A percentile compares a stretch with the other conserved stretches of the same genome.
These are phyloP conservation scores for Enteromius thamalakanensis DNA, from an alignment of 2,797 vertebrate genomes.

Conservation along the genomic window DNA sequence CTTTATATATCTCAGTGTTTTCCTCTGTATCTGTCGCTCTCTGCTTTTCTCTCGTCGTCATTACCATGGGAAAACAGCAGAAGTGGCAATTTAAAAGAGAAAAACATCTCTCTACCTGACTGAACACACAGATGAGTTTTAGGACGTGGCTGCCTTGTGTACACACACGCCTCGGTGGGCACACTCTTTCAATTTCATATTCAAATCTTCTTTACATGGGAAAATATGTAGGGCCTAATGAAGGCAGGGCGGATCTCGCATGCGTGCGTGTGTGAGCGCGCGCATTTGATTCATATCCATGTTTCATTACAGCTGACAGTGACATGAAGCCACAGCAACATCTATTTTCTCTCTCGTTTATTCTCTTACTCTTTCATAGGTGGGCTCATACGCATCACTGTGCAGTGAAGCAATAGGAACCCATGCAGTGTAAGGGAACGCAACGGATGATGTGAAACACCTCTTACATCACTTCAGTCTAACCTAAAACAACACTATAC, in stretches of 20 bases:
- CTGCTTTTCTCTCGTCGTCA: slow-evolving; percentile 41
- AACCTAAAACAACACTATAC: not conserved
- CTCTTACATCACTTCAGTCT: slow-evolving; percentile 23
- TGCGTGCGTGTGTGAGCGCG: slow-evolving; percentile 2
- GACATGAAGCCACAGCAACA: slow-evolving; percentile 57
- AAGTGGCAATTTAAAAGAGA: slow-evolving; percentile 63
- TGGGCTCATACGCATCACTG: slow-evolving; percentile 41
- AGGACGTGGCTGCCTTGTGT: slow-evolving; percentile 58
- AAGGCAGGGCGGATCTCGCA: slow-evolving; percentile 36
- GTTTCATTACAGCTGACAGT: slow-evolving; percentile 63
- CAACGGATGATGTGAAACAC: slow-evolving; percentile 21
- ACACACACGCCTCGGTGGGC: slow-evolving; percentile 57
- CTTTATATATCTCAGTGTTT: slow-evolving; percentile 29
- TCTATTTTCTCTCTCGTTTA: slow-evolving; percentile 38
- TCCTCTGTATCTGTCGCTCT: not conserved
- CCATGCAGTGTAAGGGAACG: slow-evolving; percentile 40
- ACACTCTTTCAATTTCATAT: slow-evolving; percentile 58
- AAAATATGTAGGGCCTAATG: slow-evolving; percentile 60
- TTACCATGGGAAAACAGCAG: slow-evolving; percentile 64
- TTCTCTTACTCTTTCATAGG: slow-evolving; percentile 17
- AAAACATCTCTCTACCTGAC: slow-evolving; percentile 63
- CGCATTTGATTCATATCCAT: slow-evolving; percentile 59
- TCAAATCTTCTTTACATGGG: slow-evolving; percentile 55
- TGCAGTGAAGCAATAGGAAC: slow-evolving; percentile 53
- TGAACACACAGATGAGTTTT: slow-evolving; percentile 64